Conservation (phyloP, 2,888 invertebrate genomes). For the Netelia melanura region DNA sequence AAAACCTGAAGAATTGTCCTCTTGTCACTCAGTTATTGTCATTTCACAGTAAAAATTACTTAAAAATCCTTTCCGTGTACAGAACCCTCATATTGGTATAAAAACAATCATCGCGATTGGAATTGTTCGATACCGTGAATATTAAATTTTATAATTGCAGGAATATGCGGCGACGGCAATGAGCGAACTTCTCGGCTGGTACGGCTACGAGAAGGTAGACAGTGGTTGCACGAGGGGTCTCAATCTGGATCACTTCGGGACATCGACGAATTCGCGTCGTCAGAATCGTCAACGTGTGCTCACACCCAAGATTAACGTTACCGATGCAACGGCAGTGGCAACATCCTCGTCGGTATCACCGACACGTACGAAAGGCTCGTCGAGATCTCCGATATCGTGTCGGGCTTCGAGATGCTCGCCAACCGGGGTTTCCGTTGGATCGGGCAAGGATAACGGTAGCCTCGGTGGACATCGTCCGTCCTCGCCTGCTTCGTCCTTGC, state of each 20-base stretch:
- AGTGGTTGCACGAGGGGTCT: slow-evolving; percentile 87
- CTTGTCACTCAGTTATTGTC: no score
- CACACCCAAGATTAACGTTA: slow-evolving; percentile 83
- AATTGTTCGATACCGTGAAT: no score
- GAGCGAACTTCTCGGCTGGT: slow-evolving; percentile 97
- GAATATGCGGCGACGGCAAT: slow-evolving; percentile 96
- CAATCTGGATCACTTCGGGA: slow-evolving; percentile 83
- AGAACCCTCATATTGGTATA: no score
- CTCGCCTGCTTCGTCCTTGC: slow-evolving; percentile 74
- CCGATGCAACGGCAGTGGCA: slow-evolving; percentile 77
- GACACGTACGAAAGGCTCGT: slow-evolving; percentile 53
- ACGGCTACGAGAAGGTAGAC: slow-evolving; percentile 93
- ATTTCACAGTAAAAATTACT: no score
- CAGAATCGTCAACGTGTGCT: slow-evolving; percentile 70
- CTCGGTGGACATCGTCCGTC: slow-evolving; percentile 66
- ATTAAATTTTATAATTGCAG: slow-evolving; percentile 84
- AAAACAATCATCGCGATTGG: no score
- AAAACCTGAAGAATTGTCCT: no score
- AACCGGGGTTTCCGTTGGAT: slow-evolving; percentile 66
- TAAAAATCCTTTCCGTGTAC: no score
- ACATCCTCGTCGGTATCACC: slow-evolving; percentile 82
- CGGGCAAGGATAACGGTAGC: slow-evolving; percentile 70
- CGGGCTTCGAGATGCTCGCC: slow-evolving; percentile 73
- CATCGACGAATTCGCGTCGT: slow-evolving; percentile 73
- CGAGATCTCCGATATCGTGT: slow-evolving; percentile 72